Percentiles rank a stretch among this genome's conserved stretches.
These are phyloP conservation scores for Petrocephalus microphthalmus DNA, from an alignment of 2,113 vertebrate species.

Conservation along the genomic window DNA sequence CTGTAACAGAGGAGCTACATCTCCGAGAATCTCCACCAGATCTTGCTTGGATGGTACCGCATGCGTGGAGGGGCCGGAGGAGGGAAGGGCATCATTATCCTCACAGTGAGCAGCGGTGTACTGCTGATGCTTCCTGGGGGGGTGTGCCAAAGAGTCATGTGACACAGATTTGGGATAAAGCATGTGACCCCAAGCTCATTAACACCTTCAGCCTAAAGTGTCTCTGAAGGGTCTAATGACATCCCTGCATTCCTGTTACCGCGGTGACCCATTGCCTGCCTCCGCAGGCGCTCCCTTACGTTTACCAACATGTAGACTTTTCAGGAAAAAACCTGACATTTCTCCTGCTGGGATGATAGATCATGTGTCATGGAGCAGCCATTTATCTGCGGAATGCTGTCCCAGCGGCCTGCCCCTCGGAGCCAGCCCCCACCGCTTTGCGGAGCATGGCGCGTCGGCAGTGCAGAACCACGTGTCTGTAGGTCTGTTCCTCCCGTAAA, in stretches of 20 bases:
- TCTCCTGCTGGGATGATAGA: conserved; percentile 5
- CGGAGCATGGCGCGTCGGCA: background rate
- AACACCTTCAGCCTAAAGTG: background rate
- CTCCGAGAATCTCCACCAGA: background rate
- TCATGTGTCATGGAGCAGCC: background rate
- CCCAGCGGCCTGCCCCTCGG: background rate
- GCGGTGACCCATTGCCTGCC: background rate
- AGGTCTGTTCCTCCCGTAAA: background rate
- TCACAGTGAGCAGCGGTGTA: background rate
- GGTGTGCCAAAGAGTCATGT: background rate
- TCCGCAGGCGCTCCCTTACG: background rate
- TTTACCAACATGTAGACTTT: conserved; percentile 1
- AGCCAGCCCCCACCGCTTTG: background rate
- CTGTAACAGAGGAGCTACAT: background rate
- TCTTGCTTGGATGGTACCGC: background rate
- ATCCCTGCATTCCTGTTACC: background rate
- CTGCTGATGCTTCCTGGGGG: background rate
- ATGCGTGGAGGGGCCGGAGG: background rate
- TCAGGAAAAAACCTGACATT: background rate
- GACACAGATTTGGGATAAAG: background rate
- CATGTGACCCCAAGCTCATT: background rate
- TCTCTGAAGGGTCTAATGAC: conserved; percentile 12
- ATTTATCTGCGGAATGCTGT: background rate
- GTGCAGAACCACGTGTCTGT: background rate
- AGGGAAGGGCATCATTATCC: background rate